These are phyloP conservation scores for Brachionus sp. DNA, from an alignment of 1,140 invertebrate species.

Conservation along the genomic window DNA sequence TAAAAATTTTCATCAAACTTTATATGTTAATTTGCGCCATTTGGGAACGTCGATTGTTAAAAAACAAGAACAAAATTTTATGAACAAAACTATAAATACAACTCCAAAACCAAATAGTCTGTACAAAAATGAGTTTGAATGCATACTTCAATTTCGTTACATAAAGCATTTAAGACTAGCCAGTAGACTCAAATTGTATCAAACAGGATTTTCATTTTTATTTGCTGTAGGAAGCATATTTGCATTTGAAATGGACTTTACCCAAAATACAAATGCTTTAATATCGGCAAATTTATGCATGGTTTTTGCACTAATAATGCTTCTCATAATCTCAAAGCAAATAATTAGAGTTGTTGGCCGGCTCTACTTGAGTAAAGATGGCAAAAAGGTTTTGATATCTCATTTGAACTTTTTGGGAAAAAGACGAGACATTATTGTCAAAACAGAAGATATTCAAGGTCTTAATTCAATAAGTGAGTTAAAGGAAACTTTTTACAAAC, in stretches of 20 bases:
- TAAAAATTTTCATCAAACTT: not conserved
- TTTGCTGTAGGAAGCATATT: not conserved
- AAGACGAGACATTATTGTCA: conserved; percentile 9
- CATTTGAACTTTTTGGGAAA: conserved; percentile 44
- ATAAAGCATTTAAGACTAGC: conserved; percentile 31
- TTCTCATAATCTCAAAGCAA: conserved; percentile 37
- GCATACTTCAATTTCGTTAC: conserved; percentile 32
- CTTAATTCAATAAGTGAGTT: not conserved
- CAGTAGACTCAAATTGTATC: conserved; percentile 38
- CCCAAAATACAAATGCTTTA: not conserved
- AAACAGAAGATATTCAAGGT: not conserved
- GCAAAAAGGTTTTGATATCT: conserved; percentile 3
- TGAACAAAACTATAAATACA: not conserved
- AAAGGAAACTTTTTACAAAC: conserved; percentile 20
- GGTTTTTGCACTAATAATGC: conserved; percentile 29
- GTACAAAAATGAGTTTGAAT: conserved; percentile 20
- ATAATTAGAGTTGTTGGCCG: conserved; percentile 18
- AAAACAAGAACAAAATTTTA: not conserved
- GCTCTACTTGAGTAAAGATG: conserved; percentile 18
- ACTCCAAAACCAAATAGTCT: not conserved
- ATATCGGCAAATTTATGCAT: not conserved
- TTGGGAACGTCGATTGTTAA: not conserved
- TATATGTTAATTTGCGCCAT: not conserved
- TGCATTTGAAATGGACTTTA: conserved; percentile 10
- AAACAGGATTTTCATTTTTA: conserved; percentile 24